Evolutionary conservation across 2,888 invertebrate species (phyloP), one percentile per base, ranked within the genome.

Genomic region (Agrochola lota): DNA sequence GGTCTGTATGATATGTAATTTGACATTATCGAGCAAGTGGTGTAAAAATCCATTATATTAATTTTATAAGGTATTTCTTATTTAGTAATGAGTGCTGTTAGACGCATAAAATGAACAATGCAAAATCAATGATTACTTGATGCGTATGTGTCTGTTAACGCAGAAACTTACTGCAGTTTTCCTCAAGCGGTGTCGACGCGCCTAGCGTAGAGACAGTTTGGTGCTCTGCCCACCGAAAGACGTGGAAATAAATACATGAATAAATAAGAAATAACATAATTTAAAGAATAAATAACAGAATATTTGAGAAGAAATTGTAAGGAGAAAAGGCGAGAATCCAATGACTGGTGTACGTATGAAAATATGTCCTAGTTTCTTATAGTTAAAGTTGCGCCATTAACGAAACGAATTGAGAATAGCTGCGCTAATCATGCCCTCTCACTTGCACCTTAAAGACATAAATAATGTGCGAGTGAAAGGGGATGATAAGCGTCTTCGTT

Each of bases 151-250:
- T 59, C 57, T 68, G 35, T 35, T 15, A 76, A 74, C 76, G 63
- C 77, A 71, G 81, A 69, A 64, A 88, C 88, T 87, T 88, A 89
- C 89, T 60, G 83, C 74, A 87, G 76, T 84, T 88, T 49, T 89
- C 89, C 69, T 89, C 89, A 26, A 88, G 80, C 70, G 88, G 89
- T 43, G 89, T 81, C 0, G 87, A 88, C 26, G 88, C 88, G 46
- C 89, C 88, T 84, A 88, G 80, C 67, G 88, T 88, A 5, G 88
- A 88, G 40, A 88, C 68, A 20, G 89, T 87, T 73, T 88, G 88
- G 66, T 88, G 88, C 75, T 88, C 88, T 88, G 87, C 83, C 74
- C 82, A 81, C 71, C 66, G 82, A 78, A 64, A 80, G 79, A 81
- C 81, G 78, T 82, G 88, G 75, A 81, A 85, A 85, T 80, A 74